Percentiles rank a stretch among this genome's conserved stretches.
phyloP scores from a whole-genome alignment of 2,113 vertebrate species.

The Elephantulus edwardii region DNA sequence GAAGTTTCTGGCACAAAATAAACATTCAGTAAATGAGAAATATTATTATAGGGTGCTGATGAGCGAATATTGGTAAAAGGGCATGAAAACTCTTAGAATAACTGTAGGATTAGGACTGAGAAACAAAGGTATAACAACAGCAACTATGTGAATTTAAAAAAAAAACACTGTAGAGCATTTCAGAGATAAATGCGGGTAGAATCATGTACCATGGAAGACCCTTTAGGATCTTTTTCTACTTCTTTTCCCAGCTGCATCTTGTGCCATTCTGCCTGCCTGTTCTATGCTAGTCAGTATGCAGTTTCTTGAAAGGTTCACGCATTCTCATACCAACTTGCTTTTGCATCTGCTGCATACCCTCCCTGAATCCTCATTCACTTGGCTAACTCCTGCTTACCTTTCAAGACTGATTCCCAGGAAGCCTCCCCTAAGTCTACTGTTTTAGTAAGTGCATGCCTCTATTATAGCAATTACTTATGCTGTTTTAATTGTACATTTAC shows the following conservation, averaged over 20 bases:
- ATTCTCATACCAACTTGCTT: neutral
- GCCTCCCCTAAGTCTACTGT: neutral
- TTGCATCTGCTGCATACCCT: constrained; percentile 29
- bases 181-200: constrained; percentile 4
- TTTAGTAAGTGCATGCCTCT: constrained; percentile 27
- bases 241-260: neutral
- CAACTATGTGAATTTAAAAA: constrained; percentile 37
- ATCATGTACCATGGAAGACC: neutral
- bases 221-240: constrained; percentile 11
- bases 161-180: neutral
- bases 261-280: neutral
- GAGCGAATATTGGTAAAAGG: constrained; percentile 42
- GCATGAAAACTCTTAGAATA: neutral
- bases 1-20: neutral
- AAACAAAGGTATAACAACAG: constrained; percentile 16
- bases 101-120: constrained; percentile 15
- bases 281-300: neutral
- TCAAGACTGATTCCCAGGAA: neutral
- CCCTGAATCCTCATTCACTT: constrained; percentile 10
- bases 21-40: neutral
- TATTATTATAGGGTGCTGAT: neutral
- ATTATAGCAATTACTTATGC: neutral
- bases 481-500: neutral
- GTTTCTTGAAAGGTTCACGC: neutral
- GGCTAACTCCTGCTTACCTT: constrained; percentile 11